These are phyloP conservation scores for Sebastes aleutianus DNA, from an alignment of 2,797 vertebrate species.

Conservation along the genomic window DNA sequence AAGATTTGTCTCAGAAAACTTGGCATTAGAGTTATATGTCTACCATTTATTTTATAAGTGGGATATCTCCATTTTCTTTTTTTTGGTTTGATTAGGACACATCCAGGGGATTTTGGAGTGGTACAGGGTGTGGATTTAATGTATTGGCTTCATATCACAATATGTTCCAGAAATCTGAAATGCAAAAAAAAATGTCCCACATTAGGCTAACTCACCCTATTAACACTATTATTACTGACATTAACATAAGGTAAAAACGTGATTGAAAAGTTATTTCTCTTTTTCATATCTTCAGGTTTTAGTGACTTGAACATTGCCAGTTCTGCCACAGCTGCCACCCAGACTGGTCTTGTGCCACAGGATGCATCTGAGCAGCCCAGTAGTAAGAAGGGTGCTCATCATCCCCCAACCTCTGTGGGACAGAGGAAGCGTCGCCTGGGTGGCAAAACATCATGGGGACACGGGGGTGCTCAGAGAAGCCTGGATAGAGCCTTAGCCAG, in stretches of 20 bases:
- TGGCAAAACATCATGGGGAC: constrained; percentile 58
- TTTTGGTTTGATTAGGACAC: too few relatives aligned
- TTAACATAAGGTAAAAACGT: not conserved
- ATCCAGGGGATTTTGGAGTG: too few relatives aligned
- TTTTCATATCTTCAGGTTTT: constrained; percentile 75
- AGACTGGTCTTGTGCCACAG: constrained; percentile 49
- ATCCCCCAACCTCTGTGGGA: constrained; percentile 30
- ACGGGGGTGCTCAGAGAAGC: constrained; percentile 45
- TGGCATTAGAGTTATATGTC: too few relatives aligned
- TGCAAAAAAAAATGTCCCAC: too few relatives aligned
- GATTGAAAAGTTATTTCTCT: not conserved
- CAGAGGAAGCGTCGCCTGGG: constrained; percentile 81
- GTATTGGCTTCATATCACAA: too few relatives aligned
- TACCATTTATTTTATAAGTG: accelerated
- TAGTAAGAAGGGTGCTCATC: constrained; percentile 24
- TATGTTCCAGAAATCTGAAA: too few relatives aligned
- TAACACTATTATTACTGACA: not conserved
- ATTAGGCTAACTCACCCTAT: too few relatives aligned
- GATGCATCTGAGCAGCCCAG: constrained; percentile 47
- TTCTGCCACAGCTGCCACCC: constrained; percentile 65
- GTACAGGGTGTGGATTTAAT: too few relatives aligned
- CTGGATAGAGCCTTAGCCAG: constrained; percentile 81
- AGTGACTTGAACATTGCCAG: constrained; percentile 81
- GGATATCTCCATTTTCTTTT: too few relatives aligned
- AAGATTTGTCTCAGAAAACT: too few relatives aligned